Conservation (phyloP, 2,888 invertebrate genomes). For the Leptogaster cylindrica region DNA sequence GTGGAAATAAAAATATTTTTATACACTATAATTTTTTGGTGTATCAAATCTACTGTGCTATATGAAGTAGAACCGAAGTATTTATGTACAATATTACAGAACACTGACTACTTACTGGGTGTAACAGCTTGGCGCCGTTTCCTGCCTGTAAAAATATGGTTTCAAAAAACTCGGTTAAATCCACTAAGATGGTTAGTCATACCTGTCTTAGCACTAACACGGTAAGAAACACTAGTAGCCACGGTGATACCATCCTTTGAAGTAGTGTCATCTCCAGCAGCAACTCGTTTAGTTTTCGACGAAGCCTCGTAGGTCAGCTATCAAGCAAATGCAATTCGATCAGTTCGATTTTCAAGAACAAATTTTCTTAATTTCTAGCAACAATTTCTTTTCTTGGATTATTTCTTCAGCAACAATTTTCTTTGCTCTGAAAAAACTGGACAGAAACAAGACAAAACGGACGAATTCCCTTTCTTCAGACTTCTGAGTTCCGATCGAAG, state of each 20-base stretch:
- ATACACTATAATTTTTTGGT: too few relatives aligned
- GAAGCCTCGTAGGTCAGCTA: constrained; percentile 57
- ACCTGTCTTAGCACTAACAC: constrained; percentile 70
- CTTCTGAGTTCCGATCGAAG: too few relatives aligned
- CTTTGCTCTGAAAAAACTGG: too few relatives aligned
- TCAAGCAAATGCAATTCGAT: constrained; percentile 61
- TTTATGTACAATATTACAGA: not conserved
- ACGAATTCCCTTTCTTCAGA: too few relatives aligned
- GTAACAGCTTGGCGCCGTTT: constrained; percentile 52
- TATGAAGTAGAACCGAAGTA: not conserved
- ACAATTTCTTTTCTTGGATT: too few relatives aligned
- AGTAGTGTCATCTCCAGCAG: constrained; percentile 63
- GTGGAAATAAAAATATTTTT: not conserved
- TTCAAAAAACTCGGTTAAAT: not conserved
- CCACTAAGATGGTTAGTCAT: not conserved
- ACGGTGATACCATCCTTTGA: constrained; percentile 71
- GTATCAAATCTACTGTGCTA: not conserved
- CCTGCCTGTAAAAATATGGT: constrained; percentile 51
- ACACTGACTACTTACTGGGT: constrained; percentile 34
- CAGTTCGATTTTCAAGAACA: too few relatives aligned
- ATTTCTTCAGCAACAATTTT: too few relatives aligned
- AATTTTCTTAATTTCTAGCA: too few relatives aligned
- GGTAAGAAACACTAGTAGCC: constrained; percentile 80
- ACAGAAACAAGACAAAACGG: too few relatives aligned
- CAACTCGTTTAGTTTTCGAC: constrained; percentile 66